Evolutionary conservation across 1,140 invertebrate species (phyloP).

Genomic region (Bactericera cockerelli): DNA sequence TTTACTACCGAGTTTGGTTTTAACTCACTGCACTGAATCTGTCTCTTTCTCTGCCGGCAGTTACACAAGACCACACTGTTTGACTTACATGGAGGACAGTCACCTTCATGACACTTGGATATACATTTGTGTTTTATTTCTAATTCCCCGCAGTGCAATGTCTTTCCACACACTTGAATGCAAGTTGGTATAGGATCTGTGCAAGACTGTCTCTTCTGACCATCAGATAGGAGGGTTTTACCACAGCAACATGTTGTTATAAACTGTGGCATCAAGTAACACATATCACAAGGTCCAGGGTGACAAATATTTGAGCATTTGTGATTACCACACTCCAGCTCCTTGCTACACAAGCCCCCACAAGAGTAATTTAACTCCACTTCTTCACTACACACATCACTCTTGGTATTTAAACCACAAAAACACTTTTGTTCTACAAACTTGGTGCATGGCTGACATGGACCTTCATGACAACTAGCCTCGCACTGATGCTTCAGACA

Average conservation of each 20-base stretch:
- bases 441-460: conserved; percentile 31
- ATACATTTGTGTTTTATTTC: conserved; percentile 55
- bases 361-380: conserved; percentile 38
- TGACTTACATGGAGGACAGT: conserved; percentile 66
- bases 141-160: conserved; percentile 61
- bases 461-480: conserved; percentile 37
- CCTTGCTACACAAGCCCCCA: conserved; percentile 46
- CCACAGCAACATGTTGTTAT: conserved; percentile 75
- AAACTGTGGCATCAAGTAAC: conserved; percentile 41
- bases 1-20: conserved; percentile 27
- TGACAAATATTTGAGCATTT: conserved; percentile 58
- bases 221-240: conserved; percentile 39
- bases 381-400: conserved; percentile 22
- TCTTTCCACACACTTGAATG: conserved; percentile 58
- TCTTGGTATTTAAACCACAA: conserved; percentile 32
- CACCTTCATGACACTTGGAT: conserved; percentile 57
- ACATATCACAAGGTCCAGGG: conserved; percentile 36
- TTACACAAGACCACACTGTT: conserved; percentile 65
- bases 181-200: conserved; percentile 76
- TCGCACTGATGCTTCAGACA: conserved; percentile 46
- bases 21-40: conserved; percentile 61
- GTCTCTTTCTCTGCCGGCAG: conserved; percentile 75
- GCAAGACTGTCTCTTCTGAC: conserved; percentile 44
- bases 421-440: conserved; percentile 33
- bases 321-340: conserved; percentile 60